phyloP scores from a whole-genome alignment of 1,140 invertebrate species.

The Nasonia vitripennis region DNA sequence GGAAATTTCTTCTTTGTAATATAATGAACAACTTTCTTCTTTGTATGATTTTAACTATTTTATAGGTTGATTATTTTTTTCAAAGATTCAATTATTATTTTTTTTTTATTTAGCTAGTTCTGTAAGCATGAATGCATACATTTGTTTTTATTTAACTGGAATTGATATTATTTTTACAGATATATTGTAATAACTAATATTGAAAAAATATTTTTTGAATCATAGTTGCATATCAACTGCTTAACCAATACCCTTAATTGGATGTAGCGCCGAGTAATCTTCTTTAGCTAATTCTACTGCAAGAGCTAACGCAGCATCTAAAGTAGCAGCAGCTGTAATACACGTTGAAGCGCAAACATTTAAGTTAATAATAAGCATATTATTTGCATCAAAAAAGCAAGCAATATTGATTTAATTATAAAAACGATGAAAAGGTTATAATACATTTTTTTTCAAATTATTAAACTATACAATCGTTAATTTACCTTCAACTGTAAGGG shows the following conservation, averaged over 20 bases:
- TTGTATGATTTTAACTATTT: too few relatives aligned
- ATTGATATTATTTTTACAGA: not conserved
- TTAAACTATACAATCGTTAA: not conserved
- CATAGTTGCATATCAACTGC: not conserved
- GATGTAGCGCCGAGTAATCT: constrained; percentile 48
- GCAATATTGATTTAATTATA: too few relatives aligned
- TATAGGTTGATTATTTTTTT: too few relatives aligned
- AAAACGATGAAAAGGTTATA: not conserved
- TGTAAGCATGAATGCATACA: not conserved
- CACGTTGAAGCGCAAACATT: constrained; percentile 35
- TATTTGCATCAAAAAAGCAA: constrained; percentile 1
- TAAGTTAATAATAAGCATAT: not conserved
- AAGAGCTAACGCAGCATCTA: constrained; percentile 57
- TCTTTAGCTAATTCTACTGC: constrained; percentile 60
- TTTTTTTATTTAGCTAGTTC: too few relatives aligned
- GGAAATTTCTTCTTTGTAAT: too few relatives aligned
- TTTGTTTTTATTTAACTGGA: not conserved
- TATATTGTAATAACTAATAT: not conserved
- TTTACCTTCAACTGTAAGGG: constrained; percentile 88
- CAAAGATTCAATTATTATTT: too few relatives aligned
- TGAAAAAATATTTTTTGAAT: not conserved
- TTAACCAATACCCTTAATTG: constrained; percentile 56
- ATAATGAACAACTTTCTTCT: too few relatives aligned
- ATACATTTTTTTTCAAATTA: not conserved
- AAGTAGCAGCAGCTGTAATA: constrained; percentile 60